phyloP scores from a whole-genome alignment of 2,113 vertebrate genomes.

The Cephalopterus ornatus region DNA sequence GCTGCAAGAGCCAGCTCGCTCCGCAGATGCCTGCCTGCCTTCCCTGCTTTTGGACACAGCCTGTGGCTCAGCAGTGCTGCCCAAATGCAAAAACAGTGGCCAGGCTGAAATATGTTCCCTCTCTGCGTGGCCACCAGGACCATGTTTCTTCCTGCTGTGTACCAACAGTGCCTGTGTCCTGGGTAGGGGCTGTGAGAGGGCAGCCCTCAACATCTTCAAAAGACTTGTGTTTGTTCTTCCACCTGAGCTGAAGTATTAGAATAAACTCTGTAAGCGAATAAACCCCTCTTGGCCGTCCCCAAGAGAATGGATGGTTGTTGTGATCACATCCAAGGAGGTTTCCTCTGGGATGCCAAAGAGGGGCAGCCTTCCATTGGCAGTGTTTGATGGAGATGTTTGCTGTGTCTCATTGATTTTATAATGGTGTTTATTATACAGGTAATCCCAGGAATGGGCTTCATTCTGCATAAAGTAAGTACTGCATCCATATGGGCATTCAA shows the following conservation, averaged over 20 bases:
- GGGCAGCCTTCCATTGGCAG: not conserved
- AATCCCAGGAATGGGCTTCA: not conserved
- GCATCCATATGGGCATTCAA: rapidly evolving
- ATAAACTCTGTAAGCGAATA: conserved; percentile 66
- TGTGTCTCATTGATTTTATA: not conserved
- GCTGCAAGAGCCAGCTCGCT: not conserved
- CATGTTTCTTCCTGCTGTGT: rapidly evolving
- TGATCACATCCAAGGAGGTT: not conserved
- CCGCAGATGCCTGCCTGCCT: not conserved
- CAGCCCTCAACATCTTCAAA: conserved; percentile 10
- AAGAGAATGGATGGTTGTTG: not conserved
- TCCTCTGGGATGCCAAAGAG: not conserved
- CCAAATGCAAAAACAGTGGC: not conserved
- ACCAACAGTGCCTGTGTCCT: not conserved
- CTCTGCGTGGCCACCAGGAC: not conserved
- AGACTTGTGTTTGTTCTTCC: conserved; percentile 57
- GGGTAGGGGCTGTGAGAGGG: not conserved
- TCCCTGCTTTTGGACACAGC: not conserved
- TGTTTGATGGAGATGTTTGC: not conserved
- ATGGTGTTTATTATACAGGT: not conserved
- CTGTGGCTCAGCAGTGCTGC: not conserved
- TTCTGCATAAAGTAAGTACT: not conserved
- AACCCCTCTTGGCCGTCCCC: conserved; percentile 20
- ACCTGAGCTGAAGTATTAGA: conserved; percentile 59
- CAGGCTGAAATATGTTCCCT: rapidly evolving